These are phyloP conservation scores for Aulostomus chinensis DNA, from an alignment of 2,797 vertebrate species.

Conservation along the genomic window DNA sequence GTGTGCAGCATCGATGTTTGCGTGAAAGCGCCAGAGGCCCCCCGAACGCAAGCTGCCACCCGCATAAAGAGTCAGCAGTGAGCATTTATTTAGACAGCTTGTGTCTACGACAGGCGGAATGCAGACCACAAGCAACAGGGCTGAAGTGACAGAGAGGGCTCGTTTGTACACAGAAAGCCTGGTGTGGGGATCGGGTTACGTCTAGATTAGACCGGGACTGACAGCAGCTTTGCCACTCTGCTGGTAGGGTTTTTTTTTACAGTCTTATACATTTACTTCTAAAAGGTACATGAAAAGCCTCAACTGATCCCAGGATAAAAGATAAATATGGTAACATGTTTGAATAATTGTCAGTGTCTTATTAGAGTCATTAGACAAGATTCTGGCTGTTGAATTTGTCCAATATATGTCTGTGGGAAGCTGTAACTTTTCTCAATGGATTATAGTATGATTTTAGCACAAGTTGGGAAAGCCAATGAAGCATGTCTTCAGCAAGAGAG, in stretches of 20 bases:
- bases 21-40: slow-evolving; percentile 49
- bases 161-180: slow-evolving; percentile 64
- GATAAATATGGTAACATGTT: slow-evolving; percentile 38
- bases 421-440: slow-evolving; percentile 21
- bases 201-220: slow-evolving; percentile 54
- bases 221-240: slow-evolving; percentile 52
- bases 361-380: slow-evolving; percentile 37
- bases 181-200: slow-evolving; percentile 60
- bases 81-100: slow-evolving; percentile 79
- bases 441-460: slow-evolving; percentile 30
- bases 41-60: slow-evolving; percentile 62
- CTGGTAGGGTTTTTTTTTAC: slow-evolving; percentile 52
- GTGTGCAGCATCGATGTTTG: slow-evolving; percentile 64
- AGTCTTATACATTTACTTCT: slow-evolving; percentile 36
- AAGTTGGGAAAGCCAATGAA: slow-evolving; percentile 47
- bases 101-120: slow-evolving; percentile 73
- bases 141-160: slow-evolving; percentile 64
- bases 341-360: slow-evolving; percentile 21
- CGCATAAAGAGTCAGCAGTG: slow-evolving; percentile 60
- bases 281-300: slow-evolving; percentile 45
- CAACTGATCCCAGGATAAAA: slow-evolving; percentile 33
- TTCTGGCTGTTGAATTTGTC: slow-evolving; percentile 22
- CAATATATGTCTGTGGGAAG: slow-evolving; percentile 36
- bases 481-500: slow-evolving; percentile 32
- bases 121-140: slow-evolving; percentile 65